These are phyloP conservation scores for Alviniconcha strummeri DNA, from an alignment of 2,888 invertebrate genomes.

Conservation along the genomic window DNA sequence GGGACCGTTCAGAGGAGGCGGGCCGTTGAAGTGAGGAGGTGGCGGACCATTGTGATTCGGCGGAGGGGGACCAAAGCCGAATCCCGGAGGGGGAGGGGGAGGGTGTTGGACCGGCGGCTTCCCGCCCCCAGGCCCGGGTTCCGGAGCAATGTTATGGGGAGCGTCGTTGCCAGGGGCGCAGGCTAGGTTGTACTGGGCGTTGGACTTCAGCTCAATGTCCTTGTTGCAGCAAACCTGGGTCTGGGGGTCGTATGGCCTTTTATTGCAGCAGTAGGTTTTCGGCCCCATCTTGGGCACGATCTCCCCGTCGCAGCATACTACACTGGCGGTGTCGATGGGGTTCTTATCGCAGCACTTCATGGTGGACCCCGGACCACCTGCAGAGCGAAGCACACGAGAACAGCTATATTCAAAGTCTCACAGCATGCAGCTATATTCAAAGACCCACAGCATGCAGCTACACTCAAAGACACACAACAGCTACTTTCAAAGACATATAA, in stretches of 20 bases:
- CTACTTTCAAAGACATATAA: no score
- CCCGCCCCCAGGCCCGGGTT: no score
- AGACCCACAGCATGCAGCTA: no score
- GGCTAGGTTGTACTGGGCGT: slow-evolving; percentile 18
- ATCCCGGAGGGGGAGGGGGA: neutral
- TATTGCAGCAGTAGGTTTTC: neutral
- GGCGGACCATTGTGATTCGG: neutral
- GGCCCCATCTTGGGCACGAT: neutral
- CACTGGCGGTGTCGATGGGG: neutral
- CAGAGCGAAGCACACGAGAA: neutral
- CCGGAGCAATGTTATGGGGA: neutral
- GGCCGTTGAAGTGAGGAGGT: neutral
- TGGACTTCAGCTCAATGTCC: neutral
- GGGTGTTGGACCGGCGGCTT: neutral
- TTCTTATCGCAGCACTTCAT: slow-evolving; percentile 20
- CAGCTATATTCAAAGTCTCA: neutral
- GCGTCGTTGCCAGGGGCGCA: slow-evolving; percentile 21
- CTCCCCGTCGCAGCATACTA: slow-evolving; percentile 17
- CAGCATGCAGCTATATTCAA: neutral
- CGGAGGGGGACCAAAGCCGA: neutral
- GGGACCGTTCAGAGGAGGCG: neutral
- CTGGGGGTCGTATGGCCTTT: neutral
- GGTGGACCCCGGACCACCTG: neutral
- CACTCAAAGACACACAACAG: no score
- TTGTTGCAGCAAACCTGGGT: neutral